Percentiles rank a stretch among this genome's conserved stretches.
phyloP scores from a whole-genome alignment of 1,140 invertebrate genomes.

The Pissodes strobi region DNA sequence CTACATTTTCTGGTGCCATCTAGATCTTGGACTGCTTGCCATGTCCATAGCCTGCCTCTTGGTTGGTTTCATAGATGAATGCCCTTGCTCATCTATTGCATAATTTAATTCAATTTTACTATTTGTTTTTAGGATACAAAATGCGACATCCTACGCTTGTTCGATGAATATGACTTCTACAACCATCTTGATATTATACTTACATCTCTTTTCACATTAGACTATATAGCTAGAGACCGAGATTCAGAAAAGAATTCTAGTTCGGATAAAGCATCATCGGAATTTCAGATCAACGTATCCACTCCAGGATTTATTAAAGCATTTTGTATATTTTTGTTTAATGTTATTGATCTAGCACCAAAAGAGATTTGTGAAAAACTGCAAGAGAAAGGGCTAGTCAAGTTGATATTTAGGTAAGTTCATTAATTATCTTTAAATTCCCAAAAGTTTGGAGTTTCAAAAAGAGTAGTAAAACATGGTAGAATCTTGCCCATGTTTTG shows the following conservation, averaged over 20 bases:
- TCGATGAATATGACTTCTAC: constrained; percentile 35
- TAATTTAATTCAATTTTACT: too few species aligned
- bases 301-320: constrained; percentile 58
- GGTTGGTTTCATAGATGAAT: too few species aligned
- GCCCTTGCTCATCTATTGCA: too few species aligned
- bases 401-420: constrained; percentile 40
- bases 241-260: constrained; percentile 6
- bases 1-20: too few species aligned
- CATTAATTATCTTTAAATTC: constrained; percentile 10
- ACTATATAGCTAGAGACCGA: not conserved
- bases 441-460: too few species aligned
- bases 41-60: too few species aligned
- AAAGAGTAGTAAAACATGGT: too few species aligned
- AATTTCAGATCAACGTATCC: constrained; percentile 31
- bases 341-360: constrained; percentile 56
- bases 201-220: constrained; percentile 27
- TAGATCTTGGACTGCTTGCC: too few species aligned
- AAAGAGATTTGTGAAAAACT: constrained; percentile 28
- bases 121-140: constrained; percentile 24
- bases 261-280: not conserved
- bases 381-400: constrained; percentile 41
- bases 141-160: constrained; percentile 6
- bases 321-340: constrained; percentile 56
- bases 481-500: too few species aligned
- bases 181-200: constrained; percentile 26